A percentile compares a stretch with the other conserved stretches of the same genome.
Conservation (phyloP, 2,113 vertebrate species). For the Chaenogobius annularis region DNA sequence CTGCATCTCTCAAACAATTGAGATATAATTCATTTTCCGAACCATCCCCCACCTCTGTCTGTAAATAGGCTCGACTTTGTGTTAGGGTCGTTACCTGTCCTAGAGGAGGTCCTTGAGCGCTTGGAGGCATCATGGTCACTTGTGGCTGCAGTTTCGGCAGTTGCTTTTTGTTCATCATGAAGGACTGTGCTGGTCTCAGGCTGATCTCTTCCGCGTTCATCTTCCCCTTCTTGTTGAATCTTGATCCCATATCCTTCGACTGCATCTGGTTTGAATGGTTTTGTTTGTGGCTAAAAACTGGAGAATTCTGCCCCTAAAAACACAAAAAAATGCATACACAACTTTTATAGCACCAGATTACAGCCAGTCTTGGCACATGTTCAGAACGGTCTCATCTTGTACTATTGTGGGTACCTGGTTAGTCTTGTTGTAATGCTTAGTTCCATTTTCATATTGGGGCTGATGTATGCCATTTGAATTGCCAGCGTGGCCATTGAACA, state of each 20-base stretch:
- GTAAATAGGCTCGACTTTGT: neutral
- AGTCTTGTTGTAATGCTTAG: constrained; percentile 89
- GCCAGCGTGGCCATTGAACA: constrained; percentile 92
- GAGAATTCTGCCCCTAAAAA: constrained; percentile 89
- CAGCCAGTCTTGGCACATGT: no score
- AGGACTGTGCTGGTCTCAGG: constrained; percentile 96
- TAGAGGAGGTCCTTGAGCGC: constrained; percentile 88
- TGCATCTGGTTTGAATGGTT: constrained; percentile 92
- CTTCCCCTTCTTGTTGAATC: constrained; percentile 97
- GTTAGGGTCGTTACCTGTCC: constrained; percentile 84
- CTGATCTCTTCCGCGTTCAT: constrained; percentile 99
- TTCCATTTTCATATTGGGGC: constrained; percentile 88
- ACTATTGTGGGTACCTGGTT: constrained; percentile 81
- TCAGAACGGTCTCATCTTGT: no score
- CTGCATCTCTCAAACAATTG: no score
- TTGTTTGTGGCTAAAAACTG: constrained; percentile 95
- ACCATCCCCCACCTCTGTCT: no score
- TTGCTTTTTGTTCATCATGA: constrained; percentile 95
- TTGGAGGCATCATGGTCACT: constrained; percentile 91
- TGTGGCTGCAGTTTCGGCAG: constrained; percentile 97
- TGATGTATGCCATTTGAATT: constrained; percentile 87
- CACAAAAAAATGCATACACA: no score
- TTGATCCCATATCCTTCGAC: constrained; percentile 95
- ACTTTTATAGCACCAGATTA: constrained; percentile 2
- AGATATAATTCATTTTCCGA: no score